A percentile compares a stretch with the other conserved stretches of the same genome.
These are phyloP conservation scores for Erythrocercus mccallii DNA, from an alignment of 2,113 vertebrate genomes.

Conservation along the genomic window DNA sequence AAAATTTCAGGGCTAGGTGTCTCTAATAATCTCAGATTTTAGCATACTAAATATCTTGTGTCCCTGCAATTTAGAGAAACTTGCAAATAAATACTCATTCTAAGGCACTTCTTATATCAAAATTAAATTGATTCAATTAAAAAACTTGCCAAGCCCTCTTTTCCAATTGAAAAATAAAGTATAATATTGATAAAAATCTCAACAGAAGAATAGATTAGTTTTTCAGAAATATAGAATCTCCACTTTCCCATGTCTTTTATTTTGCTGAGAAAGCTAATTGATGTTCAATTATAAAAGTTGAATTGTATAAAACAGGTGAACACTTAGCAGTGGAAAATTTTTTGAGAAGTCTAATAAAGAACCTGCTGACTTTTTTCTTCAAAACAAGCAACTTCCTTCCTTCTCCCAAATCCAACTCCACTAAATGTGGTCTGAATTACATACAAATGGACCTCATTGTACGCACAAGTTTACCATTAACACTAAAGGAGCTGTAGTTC, in stretches of 20 bases:
- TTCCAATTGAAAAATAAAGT: constrained; percentile 13
- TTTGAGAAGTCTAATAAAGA: background rate
- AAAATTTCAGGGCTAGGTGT: background rate
- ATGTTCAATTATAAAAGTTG: background rate
- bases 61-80: background rate
- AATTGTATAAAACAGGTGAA: constrained; percentile 6
- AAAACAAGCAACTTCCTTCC: background rate
- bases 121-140: constrained; percentile 4
- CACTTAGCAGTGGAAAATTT: background rate
- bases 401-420: background rate
- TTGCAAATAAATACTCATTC: background rate
- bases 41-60: background rate
- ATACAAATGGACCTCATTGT: background rate
- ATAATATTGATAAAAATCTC: constrained; percentile 33
- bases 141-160: background rate
- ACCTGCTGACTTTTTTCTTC: background rate
- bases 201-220: background rate
- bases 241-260: background rate
- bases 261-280: constrained; percentile 13
- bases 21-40: background rate
- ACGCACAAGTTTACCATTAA: background rate
- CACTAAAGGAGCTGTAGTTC: background rate
- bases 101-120: background rate
- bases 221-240: background rate
- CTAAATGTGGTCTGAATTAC: background rate